These are phyloP conservation scores for Cyphomyrmex costatus DNA, from an alignment of 1,140 invertebrate genomes.

Conservation along the genomic window DNA sequence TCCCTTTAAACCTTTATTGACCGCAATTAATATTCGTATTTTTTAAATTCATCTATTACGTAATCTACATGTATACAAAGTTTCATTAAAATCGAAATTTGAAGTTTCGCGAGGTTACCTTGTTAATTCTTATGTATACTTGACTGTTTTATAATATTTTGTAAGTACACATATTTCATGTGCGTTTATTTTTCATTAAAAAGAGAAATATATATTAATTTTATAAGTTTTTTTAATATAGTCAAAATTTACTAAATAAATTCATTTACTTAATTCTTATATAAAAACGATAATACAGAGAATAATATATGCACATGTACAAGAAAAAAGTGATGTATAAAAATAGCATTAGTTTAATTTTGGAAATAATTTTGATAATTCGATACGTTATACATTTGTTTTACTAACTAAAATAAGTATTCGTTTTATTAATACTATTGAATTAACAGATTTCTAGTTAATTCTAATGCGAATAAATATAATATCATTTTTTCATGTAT, in stretches of 20 bases:
- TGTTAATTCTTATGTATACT: too few species aligned
- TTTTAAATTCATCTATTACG: too few species aligned
- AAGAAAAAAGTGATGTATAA: neutral
- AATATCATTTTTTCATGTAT: too few species aligned
- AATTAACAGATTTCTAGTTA: neutral
- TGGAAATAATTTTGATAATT: neutral
- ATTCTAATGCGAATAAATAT: too few species aligned
- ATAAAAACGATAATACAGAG: neutral
- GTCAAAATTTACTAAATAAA: neutral
- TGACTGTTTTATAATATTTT: neutral
- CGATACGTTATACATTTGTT: neutral
- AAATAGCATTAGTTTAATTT: neutral
- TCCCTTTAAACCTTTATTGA: too few species aligned
- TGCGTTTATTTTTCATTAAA: neutral
- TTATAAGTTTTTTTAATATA: neutral
- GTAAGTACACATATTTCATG: neutral
- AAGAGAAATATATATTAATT: neutral
- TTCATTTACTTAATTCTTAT: constrained; percentile 12
- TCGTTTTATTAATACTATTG: neutral
- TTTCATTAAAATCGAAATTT: too few species aligned
- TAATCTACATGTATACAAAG: too few species aligned
- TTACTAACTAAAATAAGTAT: neutral
- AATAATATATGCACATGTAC: neutral
- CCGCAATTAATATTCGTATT: too few species aligned
- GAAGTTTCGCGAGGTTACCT: too few species aligned